Evolutionary conservation across 92 coral and sea anemone genomes (phyloP), one percentile per base, ranked within the genome.

Genomic region (Porites lobata): DNA sequence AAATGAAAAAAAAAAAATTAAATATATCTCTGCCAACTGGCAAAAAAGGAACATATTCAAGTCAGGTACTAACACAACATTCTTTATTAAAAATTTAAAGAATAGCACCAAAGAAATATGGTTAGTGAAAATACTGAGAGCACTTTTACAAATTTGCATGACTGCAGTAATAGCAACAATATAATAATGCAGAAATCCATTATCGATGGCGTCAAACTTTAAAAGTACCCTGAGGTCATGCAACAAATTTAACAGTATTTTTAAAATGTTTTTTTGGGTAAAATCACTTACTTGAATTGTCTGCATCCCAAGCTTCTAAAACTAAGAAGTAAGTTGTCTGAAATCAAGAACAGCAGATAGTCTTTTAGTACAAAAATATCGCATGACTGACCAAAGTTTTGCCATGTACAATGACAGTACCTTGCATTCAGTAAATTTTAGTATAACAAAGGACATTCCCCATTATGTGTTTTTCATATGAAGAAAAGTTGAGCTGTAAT

Each of bases 301-400:
- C 99, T 2, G 58, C 78, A 85, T 98, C 99, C 90, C 92, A 81
- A 6, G 99, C 99, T 59, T 94, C 96, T 79, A 98, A 77, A 77
- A 91, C 88, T 79, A 98, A 89, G 81, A 82, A 91, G 81, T 96
- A 98, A 58, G 92, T 91, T 9, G 96, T 94, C 99, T 98, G 93
- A 56, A 90, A 85, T 57, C 74, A 72, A 47, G 52, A 38, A 78
- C 54, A 68, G 38, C 5, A 58, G 7, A 6, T 18, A 43, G 29
- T 20, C 47, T 38, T 3, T 51, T 50, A 61, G 87, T 38, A n/a
- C n/a, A 57, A 71, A 83, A 12, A 13, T 6, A 56, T 70, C 57
- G 62, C 79, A 58, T 71, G 71, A 61, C 87, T 29, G 61, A 83
- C 47, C 14, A 9, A 52, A 71, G 12, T 70, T 69, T 57, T 21